Percentiles rank a stretch among this genome's conserved stretches.
These are phyloP conservation scores for Platycnemis pennipes DNA, from an alignment of 2,888 invertebrate species.

Conservation along the genomic window DNA sequence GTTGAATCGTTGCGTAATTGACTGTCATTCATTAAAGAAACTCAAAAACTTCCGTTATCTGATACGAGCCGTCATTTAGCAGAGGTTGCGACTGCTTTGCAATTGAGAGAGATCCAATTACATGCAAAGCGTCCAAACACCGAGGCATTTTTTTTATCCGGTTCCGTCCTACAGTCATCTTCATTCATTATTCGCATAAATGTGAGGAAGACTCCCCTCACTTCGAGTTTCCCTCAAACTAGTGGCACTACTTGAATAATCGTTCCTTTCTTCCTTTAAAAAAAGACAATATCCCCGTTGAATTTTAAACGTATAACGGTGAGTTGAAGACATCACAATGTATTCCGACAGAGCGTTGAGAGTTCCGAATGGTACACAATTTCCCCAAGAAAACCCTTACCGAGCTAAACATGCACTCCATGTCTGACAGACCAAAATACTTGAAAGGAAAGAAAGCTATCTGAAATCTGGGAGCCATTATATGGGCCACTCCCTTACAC, in stretches of 20 bases:
- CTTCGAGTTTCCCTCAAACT: background rate
- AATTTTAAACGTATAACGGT: conserved; percentile 1
- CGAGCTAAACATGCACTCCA: conserved; percentile 10
- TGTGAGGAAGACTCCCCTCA: background rate
- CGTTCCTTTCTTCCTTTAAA: background rate
- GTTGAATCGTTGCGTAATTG: conserved; percentile 24
- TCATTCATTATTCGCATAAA: conserved; percentile 57
- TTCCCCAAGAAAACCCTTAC: background rate
- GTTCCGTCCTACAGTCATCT: conserved; percentile 16
- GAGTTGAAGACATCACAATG: background rate
- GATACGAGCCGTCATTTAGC: conserved; percentile 22
- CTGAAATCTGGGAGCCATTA: conserved; percentile 26
- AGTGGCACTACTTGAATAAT: conserved; percentile 18
- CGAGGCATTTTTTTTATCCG: background rate
- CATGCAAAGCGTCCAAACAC: conserved; percentile 28
- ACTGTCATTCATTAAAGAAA: conserved; percentile 37
- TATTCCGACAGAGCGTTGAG: background rate
- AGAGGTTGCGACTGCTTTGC: background rate
- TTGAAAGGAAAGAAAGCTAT: conserved; percentile 13
- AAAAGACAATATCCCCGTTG: background rate
- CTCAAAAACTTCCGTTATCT: background rate
- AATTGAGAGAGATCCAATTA: conserved; percentile 50
- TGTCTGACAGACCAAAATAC: conserved; percentile 22
- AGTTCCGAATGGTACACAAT: conserved; percentile 22
- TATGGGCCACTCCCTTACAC: conserved; percentile 20